Evolutionary conservation across 2,113 vertebrate genomes (phyloP).

Genomic region (Otocyon megalotis): DNA sequence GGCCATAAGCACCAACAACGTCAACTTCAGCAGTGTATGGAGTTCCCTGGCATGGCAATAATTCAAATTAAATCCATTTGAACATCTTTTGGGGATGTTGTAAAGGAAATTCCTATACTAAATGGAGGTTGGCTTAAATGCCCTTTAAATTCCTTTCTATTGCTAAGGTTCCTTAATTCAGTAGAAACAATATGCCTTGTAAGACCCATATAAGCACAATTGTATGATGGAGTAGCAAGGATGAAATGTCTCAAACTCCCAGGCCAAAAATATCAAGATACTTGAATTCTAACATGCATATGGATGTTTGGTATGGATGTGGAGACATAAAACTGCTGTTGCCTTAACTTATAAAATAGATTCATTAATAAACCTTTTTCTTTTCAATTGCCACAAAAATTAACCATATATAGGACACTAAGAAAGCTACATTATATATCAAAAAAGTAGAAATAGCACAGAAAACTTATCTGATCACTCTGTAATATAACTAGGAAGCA

Average conservation of each 20-base stretch:
- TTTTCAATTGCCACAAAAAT: background rate
- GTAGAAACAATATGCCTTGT: rapidly evolving
- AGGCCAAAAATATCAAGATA: background rate
- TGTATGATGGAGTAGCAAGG: background rate
- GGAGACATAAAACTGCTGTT: background rate
- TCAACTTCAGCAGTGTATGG: background rate
- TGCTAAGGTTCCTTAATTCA: background rate
- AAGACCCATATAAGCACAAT: background rate
- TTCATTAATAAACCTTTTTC: background rate
- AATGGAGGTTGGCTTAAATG: background rate
- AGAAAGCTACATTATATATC: background rate
- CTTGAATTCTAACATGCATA: background rate
- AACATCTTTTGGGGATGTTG: background rate
- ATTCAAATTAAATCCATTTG: background rate
- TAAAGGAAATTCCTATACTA: background rate
- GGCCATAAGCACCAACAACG: background rate
- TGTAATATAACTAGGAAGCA: background rate
- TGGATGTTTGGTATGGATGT: background rate
- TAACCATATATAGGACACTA: background rate
- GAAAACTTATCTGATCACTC: background rate
- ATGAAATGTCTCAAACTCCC: background rate
- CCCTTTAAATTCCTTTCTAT: background rate
- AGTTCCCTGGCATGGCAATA: background rate
- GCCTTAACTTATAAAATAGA: background rate
- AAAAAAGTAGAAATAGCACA: background rate